These are phyloP conservation scores for Hydroisotoma schaefferi DNA, from an alignment of 2,888 invertebrate species.

Conservation along the genomic window DNA sequence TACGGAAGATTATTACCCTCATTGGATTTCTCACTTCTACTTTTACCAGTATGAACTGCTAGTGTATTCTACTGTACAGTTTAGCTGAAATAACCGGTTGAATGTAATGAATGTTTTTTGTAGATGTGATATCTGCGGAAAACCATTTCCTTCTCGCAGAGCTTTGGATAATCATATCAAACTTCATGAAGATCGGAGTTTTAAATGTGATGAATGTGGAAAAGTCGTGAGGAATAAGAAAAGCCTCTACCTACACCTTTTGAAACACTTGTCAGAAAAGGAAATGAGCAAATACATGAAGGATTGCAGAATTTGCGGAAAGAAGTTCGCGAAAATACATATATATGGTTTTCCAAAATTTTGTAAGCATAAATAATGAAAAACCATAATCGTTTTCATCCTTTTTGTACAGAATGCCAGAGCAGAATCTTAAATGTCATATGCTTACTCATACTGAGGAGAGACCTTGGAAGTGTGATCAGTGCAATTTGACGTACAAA, in stretches of 20 bases:
- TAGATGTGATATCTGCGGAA: slow-evolving; percentile 46
- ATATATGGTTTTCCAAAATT: neutral
- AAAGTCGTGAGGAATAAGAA: slow-evolving; percentile 32
- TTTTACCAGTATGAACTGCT: slow-evolving; percentile 40
- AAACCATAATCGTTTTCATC: neutral
- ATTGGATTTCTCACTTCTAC: slow-evolving; percentile 48
- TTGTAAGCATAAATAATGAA: neutral
- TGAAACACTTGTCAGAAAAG: slow-evolving; percentile 36
- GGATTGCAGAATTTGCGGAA: slow-evolving; percentile 36
- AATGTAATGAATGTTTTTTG: slow-evolving; percentile 10
- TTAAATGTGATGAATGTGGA: slow-evolving; percentile 32
- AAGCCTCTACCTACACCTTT: slow-evolving; percentile 28
- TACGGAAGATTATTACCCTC: slow-evolving; percentile 45
- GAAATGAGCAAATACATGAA: slow-evolving; percentile 39
- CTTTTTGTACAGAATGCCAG: slow-evolving; percentile 26
- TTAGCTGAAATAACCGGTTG: neutral
- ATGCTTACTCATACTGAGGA: slow-evolving; percentile 35
- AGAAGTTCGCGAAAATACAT: slow-evolving; percentile 27
- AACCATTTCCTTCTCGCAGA: slow-evolving; percentile 42
- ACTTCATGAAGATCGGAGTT: slow-evolving; percentile 45
- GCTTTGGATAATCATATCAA: slow-evolving; percentile 44
- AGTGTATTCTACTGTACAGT: neutral
- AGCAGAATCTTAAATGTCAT: slow-evolving; percentile 43
- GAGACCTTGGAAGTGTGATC: slow-evolving; percentile 47
- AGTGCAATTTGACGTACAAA: slow-evolving; percentile 45